phyloP scores from a whole-genome alignment of 1,140 invertebrate species.

The Drosophila varians region DNA sequence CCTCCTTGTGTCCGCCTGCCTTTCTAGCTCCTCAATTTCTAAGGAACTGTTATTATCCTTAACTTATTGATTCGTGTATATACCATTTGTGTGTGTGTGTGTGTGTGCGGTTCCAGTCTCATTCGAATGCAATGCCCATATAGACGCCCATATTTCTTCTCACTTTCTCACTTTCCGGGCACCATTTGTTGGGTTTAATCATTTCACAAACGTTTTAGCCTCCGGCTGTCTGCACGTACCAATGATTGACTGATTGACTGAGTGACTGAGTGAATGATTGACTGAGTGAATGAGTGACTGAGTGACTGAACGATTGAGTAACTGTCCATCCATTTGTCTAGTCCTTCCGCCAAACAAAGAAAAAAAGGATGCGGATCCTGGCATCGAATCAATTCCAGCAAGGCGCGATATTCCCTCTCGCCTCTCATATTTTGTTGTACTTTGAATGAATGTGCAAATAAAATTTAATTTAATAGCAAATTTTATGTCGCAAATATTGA shows the following conservation, averaged over 20 bases:
- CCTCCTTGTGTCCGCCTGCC: no score
- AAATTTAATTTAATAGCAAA: slow-evolving; percentile 77
- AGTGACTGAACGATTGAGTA: slow-evolving; percentile 25
- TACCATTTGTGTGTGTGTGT: background rate
- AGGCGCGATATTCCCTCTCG: no score
- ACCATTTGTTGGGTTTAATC: slow-evolving; percentile 25
- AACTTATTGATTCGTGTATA: background rate
- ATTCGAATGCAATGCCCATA: slow-evolving; percentile 11
- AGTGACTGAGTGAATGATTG: slow-evolving; percentile 23
- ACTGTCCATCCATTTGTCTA: slow-evolving; percentile 25
- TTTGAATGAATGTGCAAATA: slow-evolving; percentile 79
- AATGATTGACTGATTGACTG: no score
- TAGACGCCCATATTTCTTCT: slow-evolving; percentile 20
- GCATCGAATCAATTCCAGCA: slow-evolving; percentile 65
- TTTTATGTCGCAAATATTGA: slow-evolving; percentile 78
- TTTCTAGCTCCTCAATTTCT: no score
- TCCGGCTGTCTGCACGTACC: slow-evolving; percentile 31
- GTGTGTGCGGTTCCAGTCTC: background rate
- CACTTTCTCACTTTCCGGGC: slow-evolving; percentile 1
- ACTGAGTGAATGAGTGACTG: slow-evolving; percentile 8
- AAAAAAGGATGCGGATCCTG: background rate
- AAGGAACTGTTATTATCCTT: no score
- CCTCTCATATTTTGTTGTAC: slow-evolving; percentile 59
- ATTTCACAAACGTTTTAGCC: slow-evolving; percentile 1
- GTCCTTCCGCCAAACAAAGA: background rate